Conservation (phyloP, 2,888 invertebrate species). For the Andrena haemorrhoa region DNA sequence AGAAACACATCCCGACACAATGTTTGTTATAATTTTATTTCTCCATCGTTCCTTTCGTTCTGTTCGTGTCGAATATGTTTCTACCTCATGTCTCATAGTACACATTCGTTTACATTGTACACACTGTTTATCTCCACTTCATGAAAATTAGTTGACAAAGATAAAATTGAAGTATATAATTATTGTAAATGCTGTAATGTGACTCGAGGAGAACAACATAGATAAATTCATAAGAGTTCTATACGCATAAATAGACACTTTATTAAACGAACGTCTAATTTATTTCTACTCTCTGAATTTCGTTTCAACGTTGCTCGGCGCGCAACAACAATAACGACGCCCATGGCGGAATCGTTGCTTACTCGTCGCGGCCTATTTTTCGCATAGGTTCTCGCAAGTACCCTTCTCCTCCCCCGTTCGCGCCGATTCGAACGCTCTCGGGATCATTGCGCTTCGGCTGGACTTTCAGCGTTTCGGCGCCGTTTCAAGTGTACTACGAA, state of each 20-base stretch:
- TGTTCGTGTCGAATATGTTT: constrained; percentile 48
- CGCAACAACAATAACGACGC: constrained; percentile 4
- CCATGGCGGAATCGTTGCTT: constrained; percentile 14
- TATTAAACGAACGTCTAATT: constrained; percentile 75
- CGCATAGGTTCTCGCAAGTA: constrained; percentile 13
- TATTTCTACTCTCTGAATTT: constrained; percentile 75
- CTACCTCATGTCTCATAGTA: constrained; percentile 53
- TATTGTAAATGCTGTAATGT: constrained; percentile 75
- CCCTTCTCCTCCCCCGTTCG: constrained; percentile 16
- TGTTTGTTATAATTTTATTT: constrained; percentile 55
- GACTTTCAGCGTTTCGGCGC: constrained; percentile 46
- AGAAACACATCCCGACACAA: constrained; percentile 45
- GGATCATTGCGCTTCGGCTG: constrained; percentile 38
- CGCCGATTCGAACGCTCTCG: constrained; percentile 28
- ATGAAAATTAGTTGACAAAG: constrained; percentile 63
- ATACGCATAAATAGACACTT: constrained; percentile 78
- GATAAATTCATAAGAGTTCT: constrained; percentile 72
- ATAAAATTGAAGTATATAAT: constrained; percentile 66
- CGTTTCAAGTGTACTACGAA: constrained; percentile 45
- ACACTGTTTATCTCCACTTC: constrained; percentile 70
- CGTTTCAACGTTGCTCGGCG: constrained; percentile 36
- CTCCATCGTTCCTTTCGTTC: constrained; percentile 48
- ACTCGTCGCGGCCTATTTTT: constrained; percentile 57
- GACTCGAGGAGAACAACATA: constrained; percentile 65
- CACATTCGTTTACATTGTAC: constrained; percentile 65